Conservation (phyloP, 2,888 invertebrate genomes). For the Lysandra coridon region DNA sequence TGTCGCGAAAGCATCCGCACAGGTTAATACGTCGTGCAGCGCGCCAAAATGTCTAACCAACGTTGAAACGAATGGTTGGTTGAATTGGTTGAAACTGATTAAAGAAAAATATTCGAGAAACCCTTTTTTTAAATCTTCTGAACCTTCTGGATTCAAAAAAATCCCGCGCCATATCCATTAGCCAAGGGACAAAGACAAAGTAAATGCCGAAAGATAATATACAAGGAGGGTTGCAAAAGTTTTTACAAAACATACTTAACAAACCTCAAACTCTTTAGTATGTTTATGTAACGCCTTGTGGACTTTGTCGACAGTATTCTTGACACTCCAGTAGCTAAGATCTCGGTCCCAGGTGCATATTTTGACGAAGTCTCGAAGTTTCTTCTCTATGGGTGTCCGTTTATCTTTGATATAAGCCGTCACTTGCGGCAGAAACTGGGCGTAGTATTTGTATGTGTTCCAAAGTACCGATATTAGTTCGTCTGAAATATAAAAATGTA, state of each 20-base stretch:
- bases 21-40: too few relatives aligned
- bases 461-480: constrained; percentile 85
- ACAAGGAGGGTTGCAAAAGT: too few relatives aligned
- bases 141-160: too few relatives aligned
- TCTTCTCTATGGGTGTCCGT: constrained; percentile 92
- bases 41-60: too few relatives aligned
- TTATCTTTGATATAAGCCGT: constrained; percentile 83
- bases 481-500: constrained; percentile 54
- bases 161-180: too few relatives aligned
- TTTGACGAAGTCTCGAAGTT: constrained; percentile 95
- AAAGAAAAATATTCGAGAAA: too few relatives aligned
- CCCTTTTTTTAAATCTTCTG: too few relatives aligned
- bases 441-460: constrained; percentile 92
- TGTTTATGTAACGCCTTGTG: constrained; percentile 93
- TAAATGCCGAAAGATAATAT: too few relatives aligned
- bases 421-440: constrained; percentile 87
- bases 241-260: not conserved
- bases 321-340: constrained; percentile 95
- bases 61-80: too few relatives aligned
- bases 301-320: constrained; percentile 92
- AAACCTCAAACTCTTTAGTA: constrained; percentile 89
- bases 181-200: too few relatives aligned
- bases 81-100: too few relatives aligned
- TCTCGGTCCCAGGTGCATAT: constrained; percentile 97
- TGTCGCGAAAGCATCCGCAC: too few relatives aligned